Percentiles rank a stretch among this genome's conserved stretches.
Conservation (phyloP, 1,140 invertebrate genomes). For the Trachymyrmex septentrionalis region DNA sequence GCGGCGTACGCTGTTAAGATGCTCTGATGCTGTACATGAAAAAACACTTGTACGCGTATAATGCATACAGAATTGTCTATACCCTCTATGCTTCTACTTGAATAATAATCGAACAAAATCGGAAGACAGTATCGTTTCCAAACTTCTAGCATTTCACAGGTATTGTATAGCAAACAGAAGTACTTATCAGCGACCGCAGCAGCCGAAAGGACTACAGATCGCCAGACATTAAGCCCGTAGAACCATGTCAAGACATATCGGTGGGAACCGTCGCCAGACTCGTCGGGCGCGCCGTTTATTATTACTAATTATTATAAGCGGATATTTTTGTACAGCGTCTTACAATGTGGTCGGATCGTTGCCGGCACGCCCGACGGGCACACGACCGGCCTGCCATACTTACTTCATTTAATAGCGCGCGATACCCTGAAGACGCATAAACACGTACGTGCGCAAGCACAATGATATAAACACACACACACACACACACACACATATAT, state of each 20-base stretch:
- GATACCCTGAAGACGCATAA: conserved; percentile 62
- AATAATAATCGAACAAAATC: neutral
- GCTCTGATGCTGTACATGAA: neutral
- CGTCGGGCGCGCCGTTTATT: conserved; percentile 80
- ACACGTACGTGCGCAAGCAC: neutral
- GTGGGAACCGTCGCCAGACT: conserved; percentile 75
- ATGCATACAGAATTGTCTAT: neutral
- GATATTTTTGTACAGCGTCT: conserved; percentile 85
- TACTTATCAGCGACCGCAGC: conserved; percentile 13
- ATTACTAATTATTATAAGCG: conserved; percentile 82
- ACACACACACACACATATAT: too few species aligned
- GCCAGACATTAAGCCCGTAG: conserved; percentile 63
- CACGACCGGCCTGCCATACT: conserved; percentile 63
- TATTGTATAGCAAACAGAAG: neutral
- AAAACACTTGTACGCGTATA: neutral
- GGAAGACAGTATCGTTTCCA: neutral
- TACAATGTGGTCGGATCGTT: conserved; percentile 81
- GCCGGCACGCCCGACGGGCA: conserved; percentile 79
- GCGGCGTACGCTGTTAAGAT: neutral
- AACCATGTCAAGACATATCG: conserved; percentile 85
- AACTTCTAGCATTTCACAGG: neutral
- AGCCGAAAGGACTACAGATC: conserved; percentile 33
- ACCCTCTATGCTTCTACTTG: neutral
- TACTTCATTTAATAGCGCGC: conserved; percentile 68
- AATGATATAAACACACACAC: neutral